These are phyloP conservation scores for Oryzias melastigma DNA, from an alignment of 2,113 vertebrate species.

Conservation along the genomic window DNA sequence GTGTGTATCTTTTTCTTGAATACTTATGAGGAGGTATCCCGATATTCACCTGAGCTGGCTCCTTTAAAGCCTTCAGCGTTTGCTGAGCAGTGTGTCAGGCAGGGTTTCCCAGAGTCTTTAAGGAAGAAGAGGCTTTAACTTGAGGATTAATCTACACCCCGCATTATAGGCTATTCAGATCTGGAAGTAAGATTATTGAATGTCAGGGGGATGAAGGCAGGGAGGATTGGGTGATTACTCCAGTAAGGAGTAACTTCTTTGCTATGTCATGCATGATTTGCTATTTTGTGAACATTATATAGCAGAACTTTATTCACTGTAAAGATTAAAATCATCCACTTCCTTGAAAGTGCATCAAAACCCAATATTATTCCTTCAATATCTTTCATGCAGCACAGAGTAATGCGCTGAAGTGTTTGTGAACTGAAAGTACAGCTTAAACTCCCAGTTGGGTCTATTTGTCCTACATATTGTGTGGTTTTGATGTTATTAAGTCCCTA, in stretches of 20 bases:
- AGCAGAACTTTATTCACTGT: constrained; percentile 7
- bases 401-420: no score
- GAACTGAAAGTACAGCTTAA: not conserved
- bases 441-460: not conserved
- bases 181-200: constrained; percentile 52
- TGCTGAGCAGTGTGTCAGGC: constrained; percentile 4
- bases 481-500: not conserved
- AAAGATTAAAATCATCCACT: not conserved
- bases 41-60: constrained; percentile 27
- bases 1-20: constrained; percentile 37
- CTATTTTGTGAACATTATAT: constrained; percentile 9
- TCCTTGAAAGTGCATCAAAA: constrained; percentile 13
- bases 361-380: not conserved
- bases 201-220: constrained; percentile 52
- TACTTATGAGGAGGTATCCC: constrained; percentile 19
- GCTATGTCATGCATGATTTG: constrained; percentile 42
- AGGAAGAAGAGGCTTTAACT: constrained; percentile 49
- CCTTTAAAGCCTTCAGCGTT: constrained; percentile 23
- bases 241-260: constrained; percentile 18
- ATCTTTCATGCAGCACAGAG: no score
- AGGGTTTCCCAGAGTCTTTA: constrained; percentile 32
- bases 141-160: constrained; percentile 50
- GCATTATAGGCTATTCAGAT: constrained; percentile 55
- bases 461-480: not conserved
- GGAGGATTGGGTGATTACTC: constrained; percentile 39